phyloP scores from a whole-genome alignment of 1,140 invertebrate species.

The Charaxes varanes region DNA sequence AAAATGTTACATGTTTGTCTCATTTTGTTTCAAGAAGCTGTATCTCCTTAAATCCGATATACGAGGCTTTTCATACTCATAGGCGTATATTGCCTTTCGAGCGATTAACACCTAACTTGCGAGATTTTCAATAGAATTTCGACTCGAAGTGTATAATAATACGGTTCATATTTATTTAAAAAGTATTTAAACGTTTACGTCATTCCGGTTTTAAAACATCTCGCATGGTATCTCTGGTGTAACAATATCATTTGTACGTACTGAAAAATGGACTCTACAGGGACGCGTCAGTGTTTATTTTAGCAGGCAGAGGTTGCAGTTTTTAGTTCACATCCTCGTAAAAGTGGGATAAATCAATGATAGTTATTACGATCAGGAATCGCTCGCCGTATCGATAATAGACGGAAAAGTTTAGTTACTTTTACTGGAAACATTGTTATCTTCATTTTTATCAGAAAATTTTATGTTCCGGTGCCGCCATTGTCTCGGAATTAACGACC shows the following conservation, averaged over 20 bases:
- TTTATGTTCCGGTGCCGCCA: too few relatives aligned
- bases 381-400: constrained; percentile 17
- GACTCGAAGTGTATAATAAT: background rate
- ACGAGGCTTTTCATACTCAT: constrained; percentile 22
- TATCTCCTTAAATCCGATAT: constrained; percentile 26
- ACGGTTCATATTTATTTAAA: background rate
- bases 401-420: constrained; percentile 16
- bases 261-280: constrained; percentile 7
- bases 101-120: constrained; percentile 22
- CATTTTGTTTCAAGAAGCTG: background rate
- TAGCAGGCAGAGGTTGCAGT: constrained; percentile 1
- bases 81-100: constrained; percentile 22
- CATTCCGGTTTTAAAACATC: constrained; percentile 1
- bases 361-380: constrained; percentile 21
- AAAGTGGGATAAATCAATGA: constrained; percentile 21
- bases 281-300: background rate
- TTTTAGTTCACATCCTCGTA: constrained; percentile 9
- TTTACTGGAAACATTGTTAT: constrained; percentile 2
- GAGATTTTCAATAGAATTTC: constrained; percentile 1
- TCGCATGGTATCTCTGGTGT: constrained; percentile 9
- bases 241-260: constrained; percentile 2
- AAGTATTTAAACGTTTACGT: background rate
- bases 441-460: background rate
- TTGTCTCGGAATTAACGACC: too few relatives aligned
- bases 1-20: constrained; percentile 1